A percentile compares a stretch with the other conserved stretches of the same genome.
Evolutionary conservation across 1,140 invertebrate genomes (phyloP).

Genomic region (Elymnias hypermnestra): DNA sequence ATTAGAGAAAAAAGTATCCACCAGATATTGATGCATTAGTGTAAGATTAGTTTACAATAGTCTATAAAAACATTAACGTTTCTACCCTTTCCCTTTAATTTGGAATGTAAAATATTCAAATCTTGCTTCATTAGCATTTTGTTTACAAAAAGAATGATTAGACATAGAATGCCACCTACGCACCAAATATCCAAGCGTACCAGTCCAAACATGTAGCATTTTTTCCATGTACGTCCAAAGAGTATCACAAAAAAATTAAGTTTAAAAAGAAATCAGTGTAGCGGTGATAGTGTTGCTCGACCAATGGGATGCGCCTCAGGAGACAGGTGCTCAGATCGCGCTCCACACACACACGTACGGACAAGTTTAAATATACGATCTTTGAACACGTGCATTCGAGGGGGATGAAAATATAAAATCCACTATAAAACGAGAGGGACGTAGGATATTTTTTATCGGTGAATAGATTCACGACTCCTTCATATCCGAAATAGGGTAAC

Average conservation of each 20-base stretch:
- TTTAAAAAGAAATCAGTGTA: conserved; percentile 74
- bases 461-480: conserved; percentile 74
- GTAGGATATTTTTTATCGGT: conserved; percentile 65
- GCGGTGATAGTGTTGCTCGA: conserved; percentile 57
- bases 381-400: conserved; percentile 73
- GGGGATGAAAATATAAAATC: conserved; percentile 53
- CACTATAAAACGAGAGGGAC: conserved; percentile 35
- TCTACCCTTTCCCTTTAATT: conserved; percentile 7
- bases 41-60: too few relatives aligned
- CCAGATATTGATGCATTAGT: too few relatives aligned
- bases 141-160: conserved; percentile 57
- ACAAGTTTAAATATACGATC: conserved; percentile 59
- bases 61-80: not conserved
- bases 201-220: conserved; percentile 69
- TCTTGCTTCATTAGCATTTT: conserved; percentile 50
- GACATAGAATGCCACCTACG: conserved; percentile 67
- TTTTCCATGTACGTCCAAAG: conserved; percentile 65
- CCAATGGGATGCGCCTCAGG: conserved; percentile 67
- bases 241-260: conserved; percentile 64
- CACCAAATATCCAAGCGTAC: conserved; percentile 58
- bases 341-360: conserved; percentile 53
- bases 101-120: conserved; percentile 15
- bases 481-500: conserved; percentile 75
- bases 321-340: conserved; percentile 63
- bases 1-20: too few relatives aligned